phyloP scores from a whole-genome alignment of 2,113 vertebrate genomes.

The Myiagra hebetior region DNA sequence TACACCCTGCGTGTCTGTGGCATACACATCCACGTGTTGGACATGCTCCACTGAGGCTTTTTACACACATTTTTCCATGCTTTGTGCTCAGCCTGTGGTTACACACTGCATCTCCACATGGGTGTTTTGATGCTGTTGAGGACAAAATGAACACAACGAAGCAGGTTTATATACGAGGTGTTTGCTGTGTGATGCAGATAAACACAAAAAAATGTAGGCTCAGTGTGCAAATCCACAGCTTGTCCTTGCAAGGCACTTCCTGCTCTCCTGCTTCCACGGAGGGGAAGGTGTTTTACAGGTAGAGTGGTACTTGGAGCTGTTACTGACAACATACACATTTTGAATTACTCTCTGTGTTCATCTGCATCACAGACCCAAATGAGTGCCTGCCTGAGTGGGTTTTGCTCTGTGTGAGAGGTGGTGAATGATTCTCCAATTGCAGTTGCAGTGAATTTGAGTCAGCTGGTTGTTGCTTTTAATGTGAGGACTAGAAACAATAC shows the following conservation, averaged over 20 bases:
- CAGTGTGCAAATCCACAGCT: neutral
- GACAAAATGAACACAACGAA: neutral
- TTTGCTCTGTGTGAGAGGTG: neutral
- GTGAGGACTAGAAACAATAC: neutral
- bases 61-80: neutral
- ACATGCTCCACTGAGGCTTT: neutral
- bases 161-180: neutral
- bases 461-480: neutral
- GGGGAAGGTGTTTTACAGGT: neutral
- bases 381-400: neutral
- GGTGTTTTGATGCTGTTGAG: neutral
- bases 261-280: neutral
- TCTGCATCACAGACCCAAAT: neutral
- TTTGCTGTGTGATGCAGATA: neutral
- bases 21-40: neutral
- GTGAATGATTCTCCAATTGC: neutral
- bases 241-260: neutral
- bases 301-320: neutral
- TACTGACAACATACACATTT: neutral
- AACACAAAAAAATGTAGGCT: neutral
- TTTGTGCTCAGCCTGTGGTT: neutral
- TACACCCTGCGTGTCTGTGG: neutral
- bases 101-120: neutral
- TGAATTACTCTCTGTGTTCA: neutral
- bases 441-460: neutral